These are phyloP conservation scores for Ladona fulva DNA, from an alignment of 1,140 invertebrate species.

Conservation along the genomic window DNA sequence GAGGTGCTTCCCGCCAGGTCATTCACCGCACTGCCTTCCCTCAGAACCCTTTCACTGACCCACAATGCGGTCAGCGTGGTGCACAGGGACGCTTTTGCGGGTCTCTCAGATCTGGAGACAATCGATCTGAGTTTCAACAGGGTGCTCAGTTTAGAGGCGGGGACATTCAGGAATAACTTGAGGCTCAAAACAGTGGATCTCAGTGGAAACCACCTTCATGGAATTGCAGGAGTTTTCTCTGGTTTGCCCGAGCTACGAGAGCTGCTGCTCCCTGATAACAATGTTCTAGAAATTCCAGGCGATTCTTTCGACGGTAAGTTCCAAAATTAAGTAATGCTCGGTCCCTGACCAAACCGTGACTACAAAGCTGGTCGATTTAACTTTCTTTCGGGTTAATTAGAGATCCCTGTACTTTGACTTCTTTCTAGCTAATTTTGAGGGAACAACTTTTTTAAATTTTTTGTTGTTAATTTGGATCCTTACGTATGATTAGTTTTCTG, in stretches of 20 bases:
- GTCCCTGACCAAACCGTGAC: too few relatives aligned
- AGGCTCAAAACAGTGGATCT: conserved; percentile 72
- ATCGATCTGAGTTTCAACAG: conserved; percentile 82
- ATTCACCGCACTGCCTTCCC: conserved; percentile 65
- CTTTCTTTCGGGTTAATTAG: too few relatives aligned
- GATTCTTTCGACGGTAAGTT: conserved; percentile 52
- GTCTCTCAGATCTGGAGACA: conserved; percentile 63
- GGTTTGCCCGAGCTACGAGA: conserved; percentile 65
- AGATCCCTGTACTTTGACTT: too few relatives aligned
- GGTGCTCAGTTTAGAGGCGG: conserved; percentile 38
- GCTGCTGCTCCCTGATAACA: conserved; percentile 82
- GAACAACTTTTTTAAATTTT: too few relatives aligned
- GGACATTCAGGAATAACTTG: conserved; percentile 61
- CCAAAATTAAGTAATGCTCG: too few relatives aligned
- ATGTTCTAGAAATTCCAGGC: conserved; percentile 71
- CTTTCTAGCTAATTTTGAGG: too few relatives aligned
- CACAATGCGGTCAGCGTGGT: conserved; percentile 72
- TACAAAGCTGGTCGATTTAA: too few relatives aligned
- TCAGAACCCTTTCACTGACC: conserved; percentile 71
- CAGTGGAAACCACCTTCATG: conserved; percentile 81
- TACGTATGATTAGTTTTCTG: too few relatives aligned
- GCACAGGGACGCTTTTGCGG: conserved; percentile 64
- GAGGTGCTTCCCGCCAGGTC: conserved; percentile 60
- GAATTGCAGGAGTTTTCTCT: conserved; percentile 69
- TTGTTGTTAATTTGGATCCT: too few relatives aligned